phyloP scores from a whole-genome alignment of 2,888 invertebrate species.

The Microctonus aethiopoides region DNA sequence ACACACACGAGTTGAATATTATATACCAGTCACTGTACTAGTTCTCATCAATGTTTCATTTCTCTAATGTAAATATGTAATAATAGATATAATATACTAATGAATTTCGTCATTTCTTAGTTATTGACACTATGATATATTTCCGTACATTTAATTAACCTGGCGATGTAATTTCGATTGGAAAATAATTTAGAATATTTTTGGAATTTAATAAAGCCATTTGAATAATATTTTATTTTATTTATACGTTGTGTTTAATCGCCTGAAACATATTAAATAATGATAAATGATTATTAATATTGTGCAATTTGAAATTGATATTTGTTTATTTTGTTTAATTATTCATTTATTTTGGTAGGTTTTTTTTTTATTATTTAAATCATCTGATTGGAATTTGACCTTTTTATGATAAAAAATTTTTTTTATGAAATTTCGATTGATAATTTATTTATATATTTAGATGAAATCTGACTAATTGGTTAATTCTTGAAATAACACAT shows the following conservation, averaged over 20 bases:
- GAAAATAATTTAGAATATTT: background rate
- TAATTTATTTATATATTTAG: background rate
- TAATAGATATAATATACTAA: no score
- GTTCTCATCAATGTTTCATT: background rate
- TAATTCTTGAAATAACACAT: background rate
- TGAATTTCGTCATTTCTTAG: background rate
- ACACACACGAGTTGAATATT: background rate
- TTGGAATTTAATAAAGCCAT: background rate
- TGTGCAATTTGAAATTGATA: background rate
- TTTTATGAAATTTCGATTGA: background rate
- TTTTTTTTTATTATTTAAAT: background rate
- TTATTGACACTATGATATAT: background rate
- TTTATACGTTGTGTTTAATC: no score
- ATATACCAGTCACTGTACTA: background rate
- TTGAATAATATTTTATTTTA: no score
- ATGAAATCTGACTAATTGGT: background rate
- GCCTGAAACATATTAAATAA: background rate
- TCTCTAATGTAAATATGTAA: background rate
- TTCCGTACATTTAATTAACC: constrained; percentile 1
- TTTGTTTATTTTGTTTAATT: background rate
- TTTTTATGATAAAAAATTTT: no score
- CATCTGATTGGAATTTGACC: no score
- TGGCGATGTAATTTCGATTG: background rate
- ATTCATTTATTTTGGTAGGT: no score
- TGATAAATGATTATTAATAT: background rate